Evolutionary conservation across 2,797 vertebrate genomes (phyloP).

Genomic region (Pangasius macronema): DNA sequence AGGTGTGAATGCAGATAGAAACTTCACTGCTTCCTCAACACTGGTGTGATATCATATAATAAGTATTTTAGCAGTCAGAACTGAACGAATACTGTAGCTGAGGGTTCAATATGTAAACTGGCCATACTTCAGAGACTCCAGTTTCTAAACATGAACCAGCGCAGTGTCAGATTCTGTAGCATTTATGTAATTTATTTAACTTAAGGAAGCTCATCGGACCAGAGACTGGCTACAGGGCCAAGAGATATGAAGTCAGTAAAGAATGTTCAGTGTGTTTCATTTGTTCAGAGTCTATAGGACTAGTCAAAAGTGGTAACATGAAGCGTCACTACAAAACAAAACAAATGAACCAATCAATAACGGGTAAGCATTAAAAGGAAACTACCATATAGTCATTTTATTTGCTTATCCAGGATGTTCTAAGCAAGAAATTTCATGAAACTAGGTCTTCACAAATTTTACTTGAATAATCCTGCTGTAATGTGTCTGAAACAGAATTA

Average conservation of each 20-base stretch:
- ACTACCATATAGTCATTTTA: neutral
- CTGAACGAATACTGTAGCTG: neutral
- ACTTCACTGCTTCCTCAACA: neutral
- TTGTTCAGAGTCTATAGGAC: neutral
- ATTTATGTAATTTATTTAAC: neutral
- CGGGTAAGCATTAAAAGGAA: neutral
- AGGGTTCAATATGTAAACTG: neutral
- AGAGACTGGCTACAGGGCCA: neutral
- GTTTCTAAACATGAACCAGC: neutral
- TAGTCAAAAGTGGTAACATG: neutral
- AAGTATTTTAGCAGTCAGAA: neutral
- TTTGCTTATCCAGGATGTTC: neutral
- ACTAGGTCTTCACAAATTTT: neutral
- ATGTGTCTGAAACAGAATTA: neutral
- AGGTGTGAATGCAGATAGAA: slow-evolving; percentile 63
- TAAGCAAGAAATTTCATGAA: neutral
- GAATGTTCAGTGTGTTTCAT: neutral
- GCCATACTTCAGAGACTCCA: neutral
- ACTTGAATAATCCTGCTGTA: neutral
- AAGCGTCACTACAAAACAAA: neutral
- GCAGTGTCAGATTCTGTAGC: neutral
- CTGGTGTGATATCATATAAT: neutral
- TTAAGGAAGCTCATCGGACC: neutral
- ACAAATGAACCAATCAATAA: neutral
- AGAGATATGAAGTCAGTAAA: neutral